Conservation (phyloP, 2,888 invertebrate genomes). For the Nemapogon koenigi region DNA sequence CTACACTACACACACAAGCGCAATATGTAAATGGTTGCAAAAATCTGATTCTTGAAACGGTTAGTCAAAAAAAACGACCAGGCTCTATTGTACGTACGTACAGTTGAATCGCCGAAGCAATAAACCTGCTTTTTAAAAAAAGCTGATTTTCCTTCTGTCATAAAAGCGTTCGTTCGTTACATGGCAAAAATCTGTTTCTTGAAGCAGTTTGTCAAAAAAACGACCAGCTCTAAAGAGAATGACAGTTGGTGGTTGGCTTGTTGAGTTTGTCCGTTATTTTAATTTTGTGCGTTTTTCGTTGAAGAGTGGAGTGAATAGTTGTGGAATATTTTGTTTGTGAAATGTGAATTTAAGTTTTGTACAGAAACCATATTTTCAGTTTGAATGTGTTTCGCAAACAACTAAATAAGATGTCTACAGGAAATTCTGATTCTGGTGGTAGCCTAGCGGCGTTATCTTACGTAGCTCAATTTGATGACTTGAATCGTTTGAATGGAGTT, state of each 20-base stretch:
- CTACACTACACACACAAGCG: too few relatives aligned
- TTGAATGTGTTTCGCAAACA: constrained; percentile 16
- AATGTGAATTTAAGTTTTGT: constrained; percentile 8
- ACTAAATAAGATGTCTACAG: constrained; percentile 42
- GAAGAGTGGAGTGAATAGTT: not conserved
- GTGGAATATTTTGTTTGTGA: not conserved
- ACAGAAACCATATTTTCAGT: constrained; percentile 13
- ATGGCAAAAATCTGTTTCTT: too few relatives aligned
- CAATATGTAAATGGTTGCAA: too few relatives aligned
- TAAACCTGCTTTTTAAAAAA: too few relatives aligned
- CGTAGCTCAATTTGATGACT: constrained; percentile 75
- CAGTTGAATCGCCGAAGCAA: too few relatives aligned
- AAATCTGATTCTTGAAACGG: too few relatives aligned
- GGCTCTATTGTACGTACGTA: too few relatives aligned
- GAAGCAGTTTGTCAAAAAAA: too few relatives aligned
- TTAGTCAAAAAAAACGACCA: too few relatives aligned
- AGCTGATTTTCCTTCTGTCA: too few relatives aligned
- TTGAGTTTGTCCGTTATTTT: constrained; percentile 19
- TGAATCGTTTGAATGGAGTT: constrained; percentile 70
- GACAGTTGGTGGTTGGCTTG: not conserved
- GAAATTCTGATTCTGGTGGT: constrained; percentile 43
- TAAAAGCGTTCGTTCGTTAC: too few relatives aligned
- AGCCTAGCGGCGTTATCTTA: constrained; percentile 59
- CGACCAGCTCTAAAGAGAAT: too few relatives aligned
- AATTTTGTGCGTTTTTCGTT: constrained; percentile 14